These are phyloP conservation scores for Drosophila teissieri DNA, from an alignment of 1,140 invertebrate genomes.

Conservation along the genomic window DNA sequence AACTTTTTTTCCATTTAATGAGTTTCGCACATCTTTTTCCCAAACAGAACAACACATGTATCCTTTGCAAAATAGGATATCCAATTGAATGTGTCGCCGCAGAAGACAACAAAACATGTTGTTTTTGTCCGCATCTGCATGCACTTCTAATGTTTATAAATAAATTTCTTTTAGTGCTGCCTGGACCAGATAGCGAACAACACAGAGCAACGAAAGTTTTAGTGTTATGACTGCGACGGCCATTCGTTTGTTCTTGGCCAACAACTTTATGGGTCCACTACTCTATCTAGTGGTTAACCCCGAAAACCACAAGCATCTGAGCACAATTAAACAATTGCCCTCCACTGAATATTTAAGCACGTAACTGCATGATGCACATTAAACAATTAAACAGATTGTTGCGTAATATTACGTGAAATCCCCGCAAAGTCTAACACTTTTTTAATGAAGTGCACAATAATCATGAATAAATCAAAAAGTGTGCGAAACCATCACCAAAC, in stretches of 20 bases:
- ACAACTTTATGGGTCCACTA: conserved; percentile 18
- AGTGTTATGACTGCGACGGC: conserved; percentile 31
- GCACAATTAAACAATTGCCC: background rate
- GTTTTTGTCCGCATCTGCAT: conserved; percentile 2
- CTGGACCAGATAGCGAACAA: conserved; percentile 14
- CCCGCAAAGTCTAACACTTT: background rate
- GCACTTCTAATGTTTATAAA: conserved; percentile 30
- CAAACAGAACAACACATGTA: background rate
- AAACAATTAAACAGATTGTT: background rate
- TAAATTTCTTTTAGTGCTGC: conserved; percentile 36
- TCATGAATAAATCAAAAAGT: conserved; percentile 28
- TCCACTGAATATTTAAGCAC: conserved; percentile 2
- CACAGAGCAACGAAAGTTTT: conserved; percentile 26
- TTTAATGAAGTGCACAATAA: conserved; percentile 1
- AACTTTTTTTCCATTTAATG: conserved; percentile 17
- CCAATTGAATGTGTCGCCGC: background rate
- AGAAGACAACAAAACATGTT: conserved; percentile 1
- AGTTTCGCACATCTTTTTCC: background rate
- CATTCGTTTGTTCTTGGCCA: conserved; percentile 27
- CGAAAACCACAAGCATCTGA: conserved; percentile 1
- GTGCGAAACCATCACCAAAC: conserved; percentile 8
- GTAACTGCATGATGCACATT: background rate
- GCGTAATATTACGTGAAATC: background rate
- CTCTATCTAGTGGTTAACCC: conserved; percentile 1
- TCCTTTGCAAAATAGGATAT: background rate